Evolutionary conservation across 2,113 vertebrate species (phyloP).

Genomic region (Hyaena hyaena): DNA sequence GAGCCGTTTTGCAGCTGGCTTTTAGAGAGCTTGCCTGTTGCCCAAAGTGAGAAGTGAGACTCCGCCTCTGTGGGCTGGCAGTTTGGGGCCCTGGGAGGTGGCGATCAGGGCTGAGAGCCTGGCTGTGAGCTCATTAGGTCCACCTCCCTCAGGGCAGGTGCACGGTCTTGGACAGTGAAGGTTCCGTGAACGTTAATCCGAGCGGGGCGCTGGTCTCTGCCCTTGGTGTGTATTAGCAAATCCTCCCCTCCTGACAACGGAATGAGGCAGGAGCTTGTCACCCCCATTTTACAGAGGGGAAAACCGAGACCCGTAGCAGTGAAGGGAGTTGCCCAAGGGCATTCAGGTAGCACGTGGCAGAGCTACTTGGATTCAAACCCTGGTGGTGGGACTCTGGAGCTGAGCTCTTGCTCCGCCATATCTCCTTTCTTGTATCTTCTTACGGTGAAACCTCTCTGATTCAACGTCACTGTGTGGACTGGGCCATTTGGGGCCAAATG

Average conservation of each 20-base stretch:
- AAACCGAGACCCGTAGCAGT: background rate
- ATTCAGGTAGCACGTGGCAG: background rate
- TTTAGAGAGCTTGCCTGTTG: fast-evolving
- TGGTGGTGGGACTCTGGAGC: fast-evolving
- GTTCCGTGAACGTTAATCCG: fast-evolving
- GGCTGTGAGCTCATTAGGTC: fast-evolving
- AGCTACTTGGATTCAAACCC: background rate
- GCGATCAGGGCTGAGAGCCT: background rate
- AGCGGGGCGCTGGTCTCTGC: background rate
- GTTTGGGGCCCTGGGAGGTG: background rate
- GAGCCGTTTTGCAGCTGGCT: background rate
- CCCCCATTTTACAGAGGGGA: background rate
- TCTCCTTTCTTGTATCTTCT: background rate
- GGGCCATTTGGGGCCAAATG: fast-evolving
- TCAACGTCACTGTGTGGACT: no score
- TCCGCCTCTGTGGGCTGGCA: fast-evolving
- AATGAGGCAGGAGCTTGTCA: background rate
- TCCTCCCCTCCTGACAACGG: background rate
- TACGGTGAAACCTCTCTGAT: background rate
- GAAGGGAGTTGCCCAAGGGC: background rate
- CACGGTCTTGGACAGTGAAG: fast-evolving
- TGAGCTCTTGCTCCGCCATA: fast-evolving
- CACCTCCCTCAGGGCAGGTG: background rate
- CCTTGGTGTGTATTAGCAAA: fast-evolving
- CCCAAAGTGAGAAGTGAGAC: background rate